These are phyloP conservation scores for Sclerurus mexicanus DNA, from an alignment of 2,113 vertebrate genomes.

Conservation along the genomic window DNA sequence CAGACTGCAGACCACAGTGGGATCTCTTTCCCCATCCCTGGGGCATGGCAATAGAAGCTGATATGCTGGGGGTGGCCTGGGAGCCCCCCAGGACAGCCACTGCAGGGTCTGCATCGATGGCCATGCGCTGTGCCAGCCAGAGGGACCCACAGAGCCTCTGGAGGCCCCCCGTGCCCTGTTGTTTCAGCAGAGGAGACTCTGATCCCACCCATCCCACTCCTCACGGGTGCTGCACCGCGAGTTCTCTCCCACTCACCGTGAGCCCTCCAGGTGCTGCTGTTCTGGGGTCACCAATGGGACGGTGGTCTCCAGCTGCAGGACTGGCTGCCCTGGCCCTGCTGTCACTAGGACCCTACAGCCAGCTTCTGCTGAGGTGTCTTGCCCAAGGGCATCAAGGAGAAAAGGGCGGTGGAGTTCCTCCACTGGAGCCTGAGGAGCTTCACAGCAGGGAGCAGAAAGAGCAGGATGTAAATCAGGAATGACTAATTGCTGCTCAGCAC, in stretches of 20 bases:
- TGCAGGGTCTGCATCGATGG: neutral
- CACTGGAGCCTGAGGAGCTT: conserved; percentile 4
- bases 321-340: neutral
- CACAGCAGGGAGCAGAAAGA: conserved; percentile 45
- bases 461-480: conserved; percentile 45
- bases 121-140: neutral
- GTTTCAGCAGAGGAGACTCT: neutral
- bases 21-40: neutral
- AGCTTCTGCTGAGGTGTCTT: conserved; percentile 29
- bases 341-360: neutral
- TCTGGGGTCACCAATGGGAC: rapidly evolving
- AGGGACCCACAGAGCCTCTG: neutral
- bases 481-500: conserved; percentile 5
- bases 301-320: neutral
- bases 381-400: conserved; percentile 16
- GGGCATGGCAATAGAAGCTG: rapidly evolving
- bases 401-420: neutral
- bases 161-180: neutral
- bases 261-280: rapidly evolving
- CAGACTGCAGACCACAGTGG: neutral
- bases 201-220: neutral
- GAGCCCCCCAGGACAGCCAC: neutral
- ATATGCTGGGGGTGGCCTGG: rapidly evolving
- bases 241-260: rapidly evolving
- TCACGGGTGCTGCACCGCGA: rapidly evolving